Base-by-base conservation (phyloP, 2,888 invertebrate species). In the Atherix ibis region DNA sequence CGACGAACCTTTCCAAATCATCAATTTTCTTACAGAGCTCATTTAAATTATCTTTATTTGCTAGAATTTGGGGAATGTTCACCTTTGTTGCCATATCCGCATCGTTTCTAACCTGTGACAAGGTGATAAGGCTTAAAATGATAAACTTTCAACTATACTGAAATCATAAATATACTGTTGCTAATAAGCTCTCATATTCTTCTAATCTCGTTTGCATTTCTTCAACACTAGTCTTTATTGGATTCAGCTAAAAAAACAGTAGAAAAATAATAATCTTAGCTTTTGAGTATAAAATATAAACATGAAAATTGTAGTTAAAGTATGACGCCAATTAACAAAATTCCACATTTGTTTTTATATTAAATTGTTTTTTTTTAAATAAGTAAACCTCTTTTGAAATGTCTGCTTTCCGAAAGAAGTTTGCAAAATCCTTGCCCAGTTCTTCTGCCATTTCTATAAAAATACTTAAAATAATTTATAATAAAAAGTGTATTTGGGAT, bases 201-300 rank as follows among this genome's bases (percentile, higher is more conserved):
- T 76, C 76, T 16, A 76, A 57, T 39, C 76, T 62, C 1, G 72
- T 71, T 32, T 75, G 51, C 71, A 76, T 74, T 47, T 74, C 73
- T 43, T 76, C 76, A 27, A 76, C 67, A 37, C 67, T 69, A 48
- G 68, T 67, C 53, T 71, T 71, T 15, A 75, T 65, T 3, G 68
- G 70, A 52, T 65, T 64, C 5, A 58, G 52, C 52, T 57, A 37
- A 18, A 38, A 32, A 9, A 18, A 25, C n/a, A 22, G 18, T 27
- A 18, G 18, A 29, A 4, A 6, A 35, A 10, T 5, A 26, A 3
- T 33, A 14, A 12, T 27, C 15, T 9, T 16, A 22, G 19, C 16
- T 12, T 16, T 18, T 25, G n/a, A n/a, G n/a, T n/a, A n/a, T n/a
- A n/a, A n/a, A n/a, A n/a, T n/a, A n/a, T n/a, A n/a, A n/a, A n/a